Base-by-base conservation (phyloP, 2,113 vertebrate species). In the Pteruthius melanotis region DNA sequence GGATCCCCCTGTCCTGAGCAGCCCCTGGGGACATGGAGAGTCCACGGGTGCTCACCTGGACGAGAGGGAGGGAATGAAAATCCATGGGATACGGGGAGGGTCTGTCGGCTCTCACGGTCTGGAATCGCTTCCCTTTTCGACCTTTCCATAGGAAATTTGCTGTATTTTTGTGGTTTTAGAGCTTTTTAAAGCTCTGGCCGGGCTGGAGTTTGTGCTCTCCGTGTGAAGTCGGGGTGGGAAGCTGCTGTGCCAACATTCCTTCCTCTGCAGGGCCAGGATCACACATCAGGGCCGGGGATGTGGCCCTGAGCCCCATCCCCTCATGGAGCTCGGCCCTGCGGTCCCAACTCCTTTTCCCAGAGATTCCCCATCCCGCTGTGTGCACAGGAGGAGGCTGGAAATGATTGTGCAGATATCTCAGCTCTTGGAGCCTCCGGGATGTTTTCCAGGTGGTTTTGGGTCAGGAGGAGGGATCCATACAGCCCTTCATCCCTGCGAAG, bases 21-120 rank as follows among this genome's bases (percentile, higher is more conserved):
- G 59, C 14, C 0, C n/a, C 72, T 50, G 3, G 9, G 28, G 37
- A 3, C 33, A 2, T 0, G 1, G 17, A 7, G 85, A 22, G n/a
- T 7, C 26, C 33, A 7, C 21, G 0, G 3, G 13, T 7, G 39
- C 56, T 50, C 10, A 3, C 26, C 30, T 23, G 54, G 77, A n/a
- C 6, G 15, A 8, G 18, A 44, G 47, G 23, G 18, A 53, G 66
- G 77, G 37, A 37, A 26, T 16, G n/a, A 11, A 33, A 61, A 42
- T 35, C 27, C 61, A 42, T 1, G 19, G 42, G 53, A 6, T 31
- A 1, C 47, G 4, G 52, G 1, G 8, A 44, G 47, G n/a, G 6
- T 60, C 63, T 83, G 30, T 13, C 2, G 0, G 31, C 57, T 39
- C 63, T 31, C 68, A 27, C 31, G 11, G 33, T n/a, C 47, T 90